Percentiles rank a stretch among this genome's conserved stretches.
Evolutionary conservation across 2,888 invertebrate species (phyloP).

Genomic region (Synanthedon andrenaeformis): DNA sequence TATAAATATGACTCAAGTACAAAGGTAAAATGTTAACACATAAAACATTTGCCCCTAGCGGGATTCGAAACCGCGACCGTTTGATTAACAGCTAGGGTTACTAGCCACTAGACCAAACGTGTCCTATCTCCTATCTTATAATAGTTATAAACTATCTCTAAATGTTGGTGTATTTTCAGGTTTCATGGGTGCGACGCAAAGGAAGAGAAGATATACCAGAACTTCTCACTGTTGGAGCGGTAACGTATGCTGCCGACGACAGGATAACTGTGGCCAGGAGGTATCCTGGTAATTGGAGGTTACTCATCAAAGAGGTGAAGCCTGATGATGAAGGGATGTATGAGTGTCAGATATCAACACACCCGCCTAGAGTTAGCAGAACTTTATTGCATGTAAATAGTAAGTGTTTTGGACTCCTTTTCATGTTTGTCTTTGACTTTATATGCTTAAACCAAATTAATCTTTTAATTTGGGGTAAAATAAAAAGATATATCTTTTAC

Average conservation of each 20-base stretch:
- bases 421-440: not conserved
- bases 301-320: constrained; percentile 74
- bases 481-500: too few relatives aligned
- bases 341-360: constrained; percentile 79
- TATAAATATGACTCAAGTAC: too few relatives aligned
- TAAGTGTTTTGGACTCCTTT: constrained; percentile 31
- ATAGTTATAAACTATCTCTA: too few relatives aligned
- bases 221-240: constrained; percentile 75
- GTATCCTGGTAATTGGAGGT: constrained; percentile 74
- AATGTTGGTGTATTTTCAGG: constrained; percentile 31
- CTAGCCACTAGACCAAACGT: too few relatives aligned
- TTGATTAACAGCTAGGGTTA: too few relatives aligned
- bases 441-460: not conserved
- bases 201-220: constrained; percentile 72
- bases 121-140: too few relatives aligned
- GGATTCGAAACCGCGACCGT: too few relatives aligned
- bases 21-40: too few relatives aligned
- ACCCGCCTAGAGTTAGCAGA: constrained; percentile 77
- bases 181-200: constrained; percentile 79
- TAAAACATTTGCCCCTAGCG: too few relatives aligned
- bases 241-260: constrained; percentile 77
- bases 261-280: constrained; percentile 74
- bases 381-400: constrained; percentile 76
- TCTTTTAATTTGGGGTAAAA: not conserved
- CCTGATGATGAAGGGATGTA: constrained; percentile 77